Percentiles rank a stretch among this genome's conserved stretches.
These are phyloP conservation scores for Zosterops pallidus DNA, from an alignment of 2,113 vertebrate genomes.

Conservation along the genomic window DNA sequence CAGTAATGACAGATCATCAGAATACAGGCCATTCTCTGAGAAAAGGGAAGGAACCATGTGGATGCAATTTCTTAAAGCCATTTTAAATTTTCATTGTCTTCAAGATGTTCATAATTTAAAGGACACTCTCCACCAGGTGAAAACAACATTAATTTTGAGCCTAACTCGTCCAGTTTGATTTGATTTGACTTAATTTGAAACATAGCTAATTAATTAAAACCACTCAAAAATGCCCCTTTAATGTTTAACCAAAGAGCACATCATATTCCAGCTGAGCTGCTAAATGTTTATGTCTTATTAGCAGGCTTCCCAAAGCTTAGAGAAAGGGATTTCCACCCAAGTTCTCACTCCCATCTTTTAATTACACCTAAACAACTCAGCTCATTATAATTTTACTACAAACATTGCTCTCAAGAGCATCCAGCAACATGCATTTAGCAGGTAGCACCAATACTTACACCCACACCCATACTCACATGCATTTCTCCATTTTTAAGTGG, in stretches of 20 bases:
- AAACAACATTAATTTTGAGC: slow-evolving; percentile 31
- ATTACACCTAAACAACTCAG: slow-evolving; percentile 13
- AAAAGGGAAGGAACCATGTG: not conserved
- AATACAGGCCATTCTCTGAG: not conserved
- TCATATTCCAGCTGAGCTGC: slow-evolving; percentile 36
- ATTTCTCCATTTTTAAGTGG: not conserved
- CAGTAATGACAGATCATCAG: not conserved
- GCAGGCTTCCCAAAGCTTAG: slow-evolving; percentile 9
- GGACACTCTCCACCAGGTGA: slow-evolving; percentile 13
- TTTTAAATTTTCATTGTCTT: not conserved
- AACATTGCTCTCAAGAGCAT: not conserved
- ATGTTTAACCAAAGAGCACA: slow-evolving; percentile 43
- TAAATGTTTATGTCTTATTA: slow-evolving; percentile 43
- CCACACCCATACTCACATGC: not conserved
- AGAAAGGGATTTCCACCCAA: not conserved
- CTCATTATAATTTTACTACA: slow-evolving; percentile 3
- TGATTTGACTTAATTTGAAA: slow-evolving; percentile 47
- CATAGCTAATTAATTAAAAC: slow-evolving; percentile 48
- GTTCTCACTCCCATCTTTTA: slow-evolving; percentile 4
- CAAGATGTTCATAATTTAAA: not conserved
- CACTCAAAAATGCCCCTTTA: slow-evolving; percentile 24
- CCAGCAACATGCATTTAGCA: not conserved
- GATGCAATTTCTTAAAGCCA: not conserved
- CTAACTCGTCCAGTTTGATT: slow-evolving; percentile 23
- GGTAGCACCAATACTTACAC: not conserved